Percentiles rank a stretch among this genome's conserved stretches.
Conservation (phyloP, 2,888 invertebrate genomes). For the Abrostola tripartita region DNA sequence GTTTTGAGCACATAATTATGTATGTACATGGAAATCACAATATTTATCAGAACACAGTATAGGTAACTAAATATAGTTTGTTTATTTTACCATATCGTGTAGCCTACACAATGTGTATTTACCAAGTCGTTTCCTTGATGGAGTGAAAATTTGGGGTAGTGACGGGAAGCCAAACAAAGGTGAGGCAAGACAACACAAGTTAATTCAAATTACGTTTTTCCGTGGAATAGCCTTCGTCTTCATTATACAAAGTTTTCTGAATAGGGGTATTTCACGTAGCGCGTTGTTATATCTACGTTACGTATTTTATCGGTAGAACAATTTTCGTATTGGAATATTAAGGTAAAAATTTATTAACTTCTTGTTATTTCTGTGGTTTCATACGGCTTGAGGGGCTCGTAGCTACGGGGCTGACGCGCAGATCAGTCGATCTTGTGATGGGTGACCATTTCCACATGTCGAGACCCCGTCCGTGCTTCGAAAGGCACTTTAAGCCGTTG, state of each 20-base stretch:
- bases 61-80: slow-evolving; percentile 42
- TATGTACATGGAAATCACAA: no score
- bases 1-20: no score
- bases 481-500: no score
- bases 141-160: slow-evolving; percentile 74
- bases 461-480: no score
- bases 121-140: slow-evolving; percentile 70
- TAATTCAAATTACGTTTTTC: slow-evolving; percentile 71
- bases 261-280: background rate
- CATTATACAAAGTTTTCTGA: slow-evolving; percentile 14
- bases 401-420: no score
- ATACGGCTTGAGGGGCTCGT: no score
- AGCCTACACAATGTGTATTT: slow-evolving; percentile 51
- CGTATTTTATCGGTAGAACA: background rate
- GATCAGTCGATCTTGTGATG: no score
- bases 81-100: slow-evolving; percentile 37
- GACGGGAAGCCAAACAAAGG: slow-evolving; percentile 79
- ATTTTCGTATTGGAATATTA: background rate
- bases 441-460: no score
- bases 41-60: no score
- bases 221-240: slow-evolving; percentile 57
- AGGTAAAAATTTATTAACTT: no score
- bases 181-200: slow-evolving; percentile 67
- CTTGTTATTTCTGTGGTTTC: no score
- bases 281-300: background rate